Base-by-base conservation (phyloP, 2,797 vertebrate genomes). In the Lutra lutra region DNA sequence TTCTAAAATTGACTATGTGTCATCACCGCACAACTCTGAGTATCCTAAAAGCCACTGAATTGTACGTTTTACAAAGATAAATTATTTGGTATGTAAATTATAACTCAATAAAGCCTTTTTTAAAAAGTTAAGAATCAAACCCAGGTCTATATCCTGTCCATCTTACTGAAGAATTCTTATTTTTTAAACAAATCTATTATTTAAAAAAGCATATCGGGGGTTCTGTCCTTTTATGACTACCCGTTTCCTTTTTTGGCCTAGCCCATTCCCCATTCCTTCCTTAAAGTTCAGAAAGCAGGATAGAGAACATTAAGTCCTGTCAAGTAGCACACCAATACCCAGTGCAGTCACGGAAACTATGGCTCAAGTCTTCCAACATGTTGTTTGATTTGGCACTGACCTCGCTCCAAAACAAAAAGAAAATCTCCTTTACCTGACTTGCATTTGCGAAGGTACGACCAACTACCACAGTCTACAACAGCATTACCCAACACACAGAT, bases 331-430 rank as follows among this genome's bases (percentile, higher is more conserved):
- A 79, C 25, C 80, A 58, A 95, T 87, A 73, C 32, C 80, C 73
- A 75, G 3, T 15, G 54, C 86, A 72, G 51, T 84, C 89, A 97
- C 4, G 29, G 88, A 95, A 87, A 58, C 77, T 23, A 17, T 2
- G 38, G 86, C 75, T 75, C 83, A 88, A 29, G 38, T 46, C 75
- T 96, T 86, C 75, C 96, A 72, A 90, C 70, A 60, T 8, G 1
- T 40, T 97, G 86, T 92, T 86, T 94, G 93, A 66, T 56, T 78
- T 91, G 91, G 68, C 80, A 58, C 1, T 43, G 60, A 82, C 80
- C 84, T 48, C 85, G 86, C 60, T 94, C 80, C 48, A 62, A 86
- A 79, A 75, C 56, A 89, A 75, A 83, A 89, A 83, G 15, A 32
- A 66, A 29, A 84, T 43, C 89, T 78, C 54, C 54, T 56, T 75